Evolutionary conservation across 2,797 vertebrate genomes (phyloP), one percentile per base, ranked within the genome.

Genomic region (Tinamus major): DNA sequence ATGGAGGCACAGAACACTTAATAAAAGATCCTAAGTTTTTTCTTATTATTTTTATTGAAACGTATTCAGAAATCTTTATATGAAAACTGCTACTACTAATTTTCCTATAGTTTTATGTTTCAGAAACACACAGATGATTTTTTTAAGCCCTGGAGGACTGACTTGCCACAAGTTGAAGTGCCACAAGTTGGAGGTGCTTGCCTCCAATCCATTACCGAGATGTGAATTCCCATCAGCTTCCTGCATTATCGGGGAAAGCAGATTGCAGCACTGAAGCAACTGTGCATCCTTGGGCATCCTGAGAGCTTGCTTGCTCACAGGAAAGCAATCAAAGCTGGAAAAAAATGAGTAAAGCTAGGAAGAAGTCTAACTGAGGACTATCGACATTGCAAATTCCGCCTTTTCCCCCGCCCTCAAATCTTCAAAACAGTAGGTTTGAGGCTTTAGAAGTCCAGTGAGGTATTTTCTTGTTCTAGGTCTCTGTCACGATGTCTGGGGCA

Each of bases 101-200:
- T 90, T 18, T 89, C 13, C 35, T 95, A 4, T 91, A 88, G 95
- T 95, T 92, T 70, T 23, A n/a, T 55, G 55, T 72, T 90, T 67
- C 79, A 72, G n/a, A 42, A 62, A 74, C 44, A 87, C 10, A 84
- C 20, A 87, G 31, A n/a, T 42, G 26, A 56, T 59, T 80, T 11
- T 39, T 79, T 64, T 78, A 89, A 84, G 71, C 61, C 55, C 71
- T 39, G 69, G 1, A 67, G 0, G 8, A 65, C 78, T 90, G 81
- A 89, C 67, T 92, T 86, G 78, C 15, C 81, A 29, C 33, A 49
- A 77, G 84, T 23, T 55, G 48, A 88, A 85, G 42, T 62, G 56
- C 48, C 35, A 35, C 35, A 35, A 35, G 35, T 35, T 35, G 35
- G 8, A 35, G 70, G 4, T 10, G 62, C n/a, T 90, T 90, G 53